Base-by-base conservation (phyloP, 2,113 vertebrate genomes). In the Urocitellus parryii region DNA sequence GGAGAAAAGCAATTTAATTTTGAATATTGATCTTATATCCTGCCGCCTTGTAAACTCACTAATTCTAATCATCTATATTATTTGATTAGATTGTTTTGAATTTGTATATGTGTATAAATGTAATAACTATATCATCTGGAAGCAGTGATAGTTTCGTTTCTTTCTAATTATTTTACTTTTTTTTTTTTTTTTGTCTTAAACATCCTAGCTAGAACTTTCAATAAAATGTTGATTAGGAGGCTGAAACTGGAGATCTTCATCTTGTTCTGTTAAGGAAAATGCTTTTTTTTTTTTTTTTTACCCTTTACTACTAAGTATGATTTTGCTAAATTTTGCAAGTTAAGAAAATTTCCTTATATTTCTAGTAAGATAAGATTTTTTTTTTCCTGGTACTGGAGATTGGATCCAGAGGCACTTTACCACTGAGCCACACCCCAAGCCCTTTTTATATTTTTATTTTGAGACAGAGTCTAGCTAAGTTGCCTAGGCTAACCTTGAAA, bases 241-340 rank as follows among this genome's bases (percentile, higher is more conserved):
- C 29, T 83, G 70, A 29, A 32, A 42, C 48, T 39, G 63, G 39
- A 25, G 51, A 68, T 61, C 2, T 53, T 34, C 72, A 13, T 68
- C 39, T 83, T 53, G 37, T 81, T 94, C 90, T 86, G n/a, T 67
- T 82, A 94, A 78, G 45, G 22, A 56, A 13, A 74, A 58, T 48
- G 9, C 1, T 42, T 94, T 81, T 61, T 61, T 22, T 58, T 22
- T 58, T 81, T 61, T 61, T 22, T 58, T 22, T 84, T 67, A 88
- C 24, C 77, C 74, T 91, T 87, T 63, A 90, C 42, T 73, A 37
- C 80, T 58, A 79, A 45, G 58, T 42, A 61, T 51, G 37, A 77
- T 82, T 92, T 96, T 83, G 51, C 17, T 88, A 42, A 70, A 45
- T 72, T 84, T 90, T 80, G 12, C 29, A 90, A 96, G 56, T 83